phyloP scores from a whole-genome alignment of 2,888 invertebrate genomes.

The Agrotis segetum region DNA sequence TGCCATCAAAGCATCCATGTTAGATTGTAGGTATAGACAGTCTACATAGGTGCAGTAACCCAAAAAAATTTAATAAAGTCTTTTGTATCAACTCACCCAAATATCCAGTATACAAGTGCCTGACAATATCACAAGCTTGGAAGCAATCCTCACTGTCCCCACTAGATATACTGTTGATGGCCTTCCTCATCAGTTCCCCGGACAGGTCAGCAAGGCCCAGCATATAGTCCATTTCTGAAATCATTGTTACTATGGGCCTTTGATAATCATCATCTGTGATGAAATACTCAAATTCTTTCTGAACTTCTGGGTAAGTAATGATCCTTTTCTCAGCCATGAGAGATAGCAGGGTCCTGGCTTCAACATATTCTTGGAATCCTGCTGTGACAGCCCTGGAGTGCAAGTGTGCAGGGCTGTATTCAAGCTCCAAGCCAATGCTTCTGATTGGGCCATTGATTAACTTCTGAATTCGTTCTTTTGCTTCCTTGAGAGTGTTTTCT shows the following conservation, averaged over 20 bases:
- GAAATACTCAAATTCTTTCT: conserved; percentile 88
- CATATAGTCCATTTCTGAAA: conserved; percentile 91
- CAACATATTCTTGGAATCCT: conserved; percentile 95
- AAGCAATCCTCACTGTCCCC: conserved; percentile 94
- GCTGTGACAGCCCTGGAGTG: conserved; percentile 83
- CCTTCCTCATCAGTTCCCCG: conserved; percentile 97
- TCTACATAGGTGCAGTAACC: background rate
- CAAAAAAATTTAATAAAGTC: background rate
- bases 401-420: conserved; percentile 92
- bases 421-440: conserved; percentile 94
- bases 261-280: conserved; percentile 68
- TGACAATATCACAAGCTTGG: conserved; percentile 93
- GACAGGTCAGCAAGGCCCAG: conserved; percentile 96
- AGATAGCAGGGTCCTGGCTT: conserved; percentile 95
- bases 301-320: conserved; percentile 91
- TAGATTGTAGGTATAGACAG: background rate
- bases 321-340: conserved; percentile 92
- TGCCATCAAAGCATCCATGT: too few relatives aligned
- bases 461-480: conserved; percentile 92
- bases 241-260: conserved; percentile 74
- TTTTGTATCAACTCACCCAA: conserved; percentile 82
- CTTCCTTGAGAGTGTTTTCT: conserved; percentile 83
- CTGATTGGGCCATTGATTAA: conserved; percentile 89
- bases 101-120: conserved; percentile 92
- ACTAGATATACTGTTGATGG: conserved; percentile 95